Evolutionary conservation across 2,888 invertebrate species (phyloP).

Genomic region (Chalcosyrphus nemorum): DNA sequence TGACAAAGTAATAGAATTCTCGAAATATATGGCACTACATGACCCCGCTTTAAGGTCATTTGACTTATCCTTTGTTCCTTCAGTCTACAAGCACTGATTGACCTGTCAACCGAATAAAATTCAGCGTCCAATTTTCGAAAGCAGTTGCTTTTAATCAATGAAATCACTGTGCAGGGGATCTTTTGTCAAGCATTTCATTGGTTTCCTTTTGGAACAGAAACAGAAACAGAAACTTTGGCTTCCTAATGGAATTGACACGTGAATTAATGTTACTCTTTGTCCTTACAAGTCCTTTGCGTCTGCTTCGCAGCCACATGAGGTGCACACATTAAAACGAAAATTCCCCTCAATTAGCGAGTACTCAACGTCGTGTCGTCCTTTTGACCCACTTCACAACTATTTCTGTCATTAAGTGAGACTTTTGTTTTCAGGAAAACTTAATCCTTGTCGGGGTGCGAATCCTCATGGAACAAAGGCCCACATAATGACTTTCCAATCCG

Average conservation of each 20-base stretch:
- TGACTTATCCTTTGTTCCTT: background rate
- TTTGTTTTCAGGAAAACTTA: background rate
- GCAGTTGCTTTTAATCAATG: background rate
- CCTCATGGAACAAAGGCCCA: background rate
- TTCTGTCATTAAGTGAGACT: background rate
- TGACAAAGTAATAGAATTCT: background rate
- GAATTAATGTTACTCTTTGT: background rate
- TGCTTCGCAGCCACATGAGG: background rate
- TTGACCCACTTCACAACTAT: background rate
- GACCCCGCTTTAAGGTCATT: too few species aligned
- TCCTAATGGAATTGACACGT: background rate
- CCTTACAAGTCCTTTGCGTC: too few species aligned
- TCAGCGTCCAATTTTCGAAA: too few species aligned
- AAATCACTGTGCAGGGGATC: constrained; percentile 2
- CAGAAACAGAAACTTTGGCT: too few species aligned
- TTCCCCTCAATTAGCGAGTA: constrained; percentile 17
- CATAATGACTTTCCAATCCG: constrained; percentile 26
- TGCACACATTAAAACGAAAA: background rate
- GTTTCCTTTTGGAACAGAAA: background rate
- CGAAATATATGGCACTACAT: background rate
- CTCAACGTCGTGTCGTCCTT: background rate
- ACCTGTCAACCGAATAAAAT: background rate
- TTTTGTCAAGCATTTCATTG: background rate
- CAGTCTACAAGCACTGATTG: background rate
- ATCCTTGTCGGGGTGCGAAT: background rate